Evolutionary conservation across 2,113 vertebrate species (phyloP), one percentile per base, ranked within the genome.

Genomic region (Globicephala melas): DNA sequence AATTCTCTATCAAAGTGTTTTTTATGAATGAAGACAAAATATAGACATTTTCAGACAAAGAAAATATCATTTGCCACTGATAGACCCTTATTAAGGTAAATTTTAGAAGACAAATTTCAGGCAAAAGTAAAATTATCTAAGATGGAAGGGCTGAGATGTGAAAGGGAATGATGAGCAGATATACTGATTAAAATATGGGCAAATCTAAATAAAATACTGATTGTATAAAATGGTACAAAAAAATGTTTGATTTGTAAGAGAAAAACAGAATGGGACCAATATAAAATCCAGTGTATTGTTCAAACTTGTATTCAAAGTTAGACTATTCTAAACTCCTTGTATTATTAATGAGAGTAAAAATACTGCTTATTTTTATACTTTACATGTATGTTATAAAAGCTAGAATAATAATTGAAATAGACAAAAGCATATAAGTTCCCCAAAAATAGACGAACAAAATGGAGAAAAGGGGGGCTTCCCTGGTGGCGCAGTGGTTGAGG

Each of bases 11-110:
- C 60, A 50, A 67, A 95, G 50, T 10, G 13, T 38, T 67, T 68
- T 82, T 85, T 14, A 94, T 85, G 25, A 95, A 91, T 73, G 18
- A 81, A 60, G 67, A 82, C 67, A 94, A 55, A 79, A 86, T n/a
- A 86, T 6, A 80, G 53, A 50, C 38, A 62, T 62, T 88, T 87
- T 80, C 31, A 88, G 33, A 38, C 11, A 4, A 76, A 79, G 36
- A 84, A 31, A 77, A 77, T 18, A 38, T 17, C 28, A 71, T 31
- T 71, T 88, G 47, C 33, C 41, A 62, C 21, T 38, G 84, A 63
- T 12, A 76, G 33, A 65, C 8, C 6, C 20, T 92, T 44, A 63
- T 74, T 50, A 60, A 80, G 38, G 74, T 21, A 71, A 67, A 84
- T 41, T 74, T 90, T 28, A 71, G 63, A 79, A 85, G 44, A 86